A percentile compares a stretch with the other conserved stretches of the same genome.
These are phyloP conservation scores for Mirounga angustirostris DNA, from an alignment of 2,113 vertebrate species.

Conservation along the genomic window DNA sequence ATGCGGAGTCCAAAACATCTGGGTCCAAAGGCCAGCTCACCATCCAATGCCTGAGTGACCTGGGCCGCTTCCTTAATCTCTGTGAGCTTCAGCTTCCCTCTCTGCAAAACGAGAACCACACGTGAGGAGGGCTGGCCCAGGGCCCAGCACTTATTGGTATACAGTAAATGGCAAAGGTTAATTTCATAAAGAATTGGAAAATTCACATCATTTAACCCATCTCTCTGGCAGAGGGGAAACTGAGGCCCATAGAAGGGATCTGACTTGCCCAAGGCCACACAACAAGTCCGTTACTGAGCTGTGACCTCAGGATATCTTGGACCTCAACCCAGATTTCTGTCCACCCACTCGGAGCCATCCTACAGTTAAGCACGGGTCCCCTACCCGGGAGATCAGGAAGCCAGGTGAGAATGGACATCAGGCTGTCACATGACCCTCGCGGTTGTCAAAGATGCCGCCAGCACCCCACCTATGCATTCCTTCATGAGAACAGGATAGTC, in stretches of 20 bases:
- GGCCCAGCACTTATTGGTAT: not conserved
- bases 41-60: not conserved
- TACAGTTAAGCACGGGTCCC: not conserved
- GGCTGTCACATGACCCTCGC: not conserved
- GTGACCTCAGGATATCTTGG: not conserved
- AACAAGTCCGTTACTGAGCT: not conserved
- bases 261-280: not conserved
- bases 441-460: not conserved
- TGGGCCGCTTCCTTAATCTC: not conserved
- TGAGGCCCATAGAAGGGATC: not conserved
- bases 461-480: not conserved
- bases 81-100: not conserved
- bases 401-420: not conserved
- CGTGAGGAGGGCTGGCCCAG: not conserved
- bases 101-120: not conserved
- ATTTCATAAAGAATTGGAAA: not conserved
- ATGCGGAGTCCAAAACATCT: rapidly evolving
- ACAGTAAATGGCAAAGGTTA: not conserved
- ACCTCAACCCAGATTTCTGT: not conserved
- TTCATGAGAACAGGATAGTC: not conserved
- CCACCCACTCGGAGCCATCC: not conserved
- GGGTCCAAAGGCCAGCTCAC: not conserved
- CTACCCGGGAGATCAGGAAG: not conserved
- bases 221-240: not conserved
- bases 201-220: not conserved